These are phyloP conservation scores for Ennomos erosarius DNA, from an alignment of 2,888 invertebrate species.

Conservation along the genomic window DNA sequence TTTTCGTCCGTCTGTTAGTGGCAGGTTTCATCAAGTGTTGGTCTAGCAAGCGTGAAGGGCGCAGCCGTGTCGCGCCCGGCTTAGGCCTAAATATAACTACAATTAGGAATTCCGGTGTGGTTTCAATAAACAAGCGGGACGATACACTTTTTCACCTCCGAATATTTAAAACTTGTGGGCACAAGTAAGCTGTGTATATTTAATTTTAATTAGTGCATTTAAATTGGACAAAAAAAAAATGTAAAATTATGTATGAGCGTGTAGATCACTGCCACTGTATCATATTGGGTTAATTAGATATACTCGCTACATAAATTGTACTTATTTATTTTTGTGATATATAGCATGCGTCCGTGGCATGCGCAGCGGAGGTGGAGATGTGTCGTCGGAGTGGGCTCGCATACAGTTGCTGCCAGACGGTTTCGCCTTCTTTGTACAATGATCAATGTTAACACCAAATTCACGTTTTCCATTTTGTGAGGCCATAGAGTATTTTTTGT, in stretches of 20 bases:
- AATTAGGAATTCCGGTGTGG: slow-evolving; percentile 59
- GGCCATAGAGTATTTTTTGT: slow-evolving; percentile 56
- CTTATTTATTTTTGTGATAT: slow-evolving; percentile 71
- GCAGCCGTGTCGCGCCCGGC: slow-evolving; percentile 23
- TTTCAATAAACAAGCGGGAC: slow-evolving; percentile 47
- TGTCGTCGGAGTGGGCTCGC: slow-evolving; percentile 11
- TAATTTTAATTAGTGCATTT: slow-evolving; percentile 66
- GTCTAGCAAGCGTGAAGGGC: slow-evolving; percentile 24
- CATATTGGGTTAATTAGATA: slow-evolving; percentile 62
- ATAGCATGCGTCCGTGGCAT: slow-evolving; percentile 44
- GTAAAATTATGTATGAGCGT: slow-evolving; percentile 63
- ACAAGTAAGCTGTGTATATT: slow-evolving; percentile 52
- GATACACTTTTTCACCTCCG: slow-evolving; percentile 67
- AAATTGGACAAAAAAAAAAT: slow-evolving; percentile 68
- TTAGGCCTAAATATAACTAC: slow-evolving; percentile 52
- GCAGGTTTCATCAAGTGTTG: slow-evolving; percentile 37
- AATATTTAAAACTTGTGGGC: slow-evolving; percentile 23
- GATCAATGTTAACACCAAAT: slow-evolving; percentile 49
- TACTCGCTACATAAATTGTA: slow-evolving; percentile 63
- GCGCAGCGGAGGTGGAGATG: slow-evolving; percentile 33
- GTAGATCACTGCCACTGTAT: slow-evolving; percentile 73
- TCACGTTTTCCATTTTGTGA: slow-evolving; percentile 57
- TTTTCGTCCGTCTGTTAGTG: slow-evolving; percentile 39
- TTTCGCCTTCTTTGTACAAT: slow-evolving; percentile 47
- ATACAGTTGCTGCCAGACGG: slow-evolving; percentile 58